Conservation (phyloP, 1,140 invertebrate genomes). For the Lamellibrachia luymesi region DNA sequence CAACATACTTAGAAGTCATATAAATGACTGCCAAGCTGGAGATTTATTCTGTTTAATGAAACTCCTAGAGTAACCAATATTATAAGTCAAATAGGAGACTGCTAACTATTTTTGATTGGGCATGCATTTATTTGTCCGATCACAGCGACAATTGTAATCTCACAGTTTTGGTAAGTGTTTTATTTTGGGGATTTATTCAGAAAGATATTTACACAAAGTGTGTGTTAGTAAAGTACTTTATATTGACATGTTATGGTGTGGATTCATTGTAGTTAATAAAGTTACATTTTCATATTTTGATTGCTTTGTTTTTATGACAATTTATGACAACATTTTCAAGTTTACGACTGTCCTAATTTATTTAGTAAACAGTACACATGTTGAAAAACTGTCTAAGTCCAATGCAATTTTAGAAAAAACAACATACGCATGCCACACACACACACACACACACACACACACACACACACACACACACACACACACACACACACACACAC, state of each 20-base stretch:
- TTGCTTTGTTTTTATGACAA: neutral
- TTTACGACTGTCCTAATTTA: neutral
- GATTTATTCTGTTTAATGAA: neutral
- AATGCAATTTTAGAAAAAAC: too few species aligned
- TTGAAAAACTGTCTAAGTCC: too few species aligned
- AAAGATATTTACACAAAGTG: neutral
- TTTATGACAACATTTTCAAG: neutral
- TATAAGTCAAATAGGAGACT: neutral
- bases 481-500: neutral
- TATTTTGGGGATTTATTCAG: neutral
- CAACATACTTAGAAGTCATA: neutral
- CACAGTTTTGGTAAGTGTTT: neutral
- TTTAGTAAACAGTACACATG: neutral
- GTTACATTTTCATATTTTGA: neutral
- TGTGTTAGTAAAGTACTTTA: neutral
- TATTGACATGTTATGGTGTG: neutral
- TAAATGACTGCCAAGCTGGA: neutral
- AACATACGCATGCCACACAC: neutral
- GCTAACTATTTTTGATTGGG: neutral
- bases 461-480: neutral
- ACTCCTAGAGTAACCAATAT: neutral
- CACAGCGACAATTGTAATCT: neutral
- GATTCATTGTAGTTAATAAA: neutral
- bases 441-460: neutral
- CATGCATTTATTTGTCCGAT: neutral